Evolutionary conservation across 35 echinoderm and acorn worm genomes (phyloP), one percentile per base, ranked within the genome.

Genomic region (Chiridota heheva): DNA sequence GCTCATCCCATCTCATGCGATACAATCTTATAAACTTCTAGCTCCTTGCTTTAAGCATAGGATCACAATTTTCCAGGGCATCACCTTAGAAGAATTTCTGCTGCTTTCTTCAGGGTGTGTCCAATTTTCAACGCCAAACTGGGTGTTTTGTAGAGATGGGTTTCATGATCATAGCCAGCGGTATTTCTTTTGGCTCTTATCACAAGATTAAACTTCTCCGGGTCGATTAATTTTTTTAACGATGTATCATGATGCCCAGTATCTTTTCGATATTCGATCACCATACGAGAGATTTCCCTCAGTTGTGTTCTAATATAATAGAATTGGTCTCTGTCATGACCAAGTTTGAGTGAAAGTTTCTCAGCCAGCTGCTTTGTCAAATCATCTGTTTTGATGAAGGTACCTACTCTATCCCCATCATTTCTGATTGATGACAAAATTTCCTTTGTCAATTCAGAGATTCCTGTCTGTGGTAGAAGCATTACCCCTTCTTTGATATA

Each of bases 91-190:
- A 82, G 77, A 41, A 92, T 58, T 40, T 38, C 74, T 29, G 90
- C 84, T 18, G 66, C 74, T 60, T 87, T 92, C 60, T 76, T 86
- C 58, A 92, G 44, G 30, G 63, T 75, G 61, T 92, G 90, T 36
- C 90, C 90, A 20, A 92, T 30, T 43, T 92, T 92, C 40, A 87
- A 43, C 12, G 90, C 84, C 42, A 92, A 73, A 38, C 67, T 76
- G 36, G 90, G 90, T 10, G 69, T 92, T 72, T 30, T 36, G 55
- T 81, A 92, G 36, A 71, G 48, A 45, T 92, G 90, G 30, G 63
- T 88, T 35, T 76, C 44, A 43, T 87, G 68, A 76, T 92, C 63
- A 77, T 82, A 92, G 42, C 90, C 84, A 62, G 84, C 42, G 22
- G 82, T 67, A 16, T 65, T 42, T 56, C 69, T 87, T 29, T 68